Conservation (phyloP, 2,888 invertebrate genomes). For the Eledona agricola region DNA sequence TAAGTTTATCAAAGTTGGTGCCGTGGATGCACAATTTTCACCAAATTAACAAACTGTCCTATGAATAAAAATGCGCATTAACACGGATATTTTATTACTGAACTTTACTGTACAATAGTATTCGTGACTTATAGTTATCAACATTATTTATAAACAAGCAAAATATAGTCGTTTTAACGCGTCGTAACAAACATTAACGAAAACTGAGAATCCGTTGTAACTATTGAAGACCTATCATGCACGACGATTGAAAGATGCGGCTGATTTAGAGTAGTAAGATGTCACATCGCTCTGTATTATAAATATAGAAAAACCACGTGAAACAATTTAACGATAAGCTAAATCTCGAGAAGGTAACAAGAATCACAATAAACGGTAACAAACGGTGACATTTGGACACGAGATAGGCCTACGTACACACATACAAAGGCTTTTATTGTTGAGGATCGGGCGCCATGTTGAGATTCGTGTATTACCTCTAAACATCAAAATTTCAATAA, state of each 20-base stretch:
- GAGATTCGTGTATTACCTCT: slow-evolving; percentile 17
- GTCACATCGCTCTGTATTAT: background rate
- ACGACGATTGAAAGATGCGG: slow-evolving; percentile 6
- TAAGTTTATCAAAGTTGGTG: too few species aligned
- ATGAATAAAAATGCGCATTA: slow-evolving; percentile 3
- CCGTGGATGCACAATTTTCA: background rate
- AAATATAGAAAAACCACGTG: slow-evolving; percentile 10
- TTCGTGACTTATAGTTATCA: slow-evolving; percentile 37
- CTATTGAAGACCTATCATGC: slow-evolving; percentile 2
- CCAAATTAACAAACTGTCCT: too few species aligned
- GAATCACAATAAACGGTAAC: slow-evolving; percentile 40
- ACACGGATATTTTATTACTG: slow-evolving; percentile 40
- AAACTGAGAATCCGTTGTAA: slow-evolving; percentile 5
- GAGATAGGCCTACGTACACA: slow-evolving; percentile 46
- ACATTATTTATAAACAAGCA: slow-evolving; percentile 37
- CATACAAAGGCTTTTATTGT: slow-evolving; percentile 47
- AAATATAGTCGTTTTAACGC: slow-evolving; percentile 26
- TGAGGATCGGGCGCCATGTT: slow-evolving; percentile 37
- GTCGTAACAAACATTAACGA: slow-evolving; percentile 6
- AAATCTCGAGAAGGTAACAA: slow-evolving; percentile 46
- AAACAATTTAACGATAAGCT: slow-evolving; percentile 35
- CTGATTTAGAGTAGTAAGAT: background rate
- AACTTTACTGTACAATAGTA: slow-evolving; percentile 40
- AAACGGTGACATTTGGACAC: slow-evolving; percentile 36
- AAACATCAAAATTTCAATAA: slow-evolving; percentile 35